These are phyloP conservation scores for Lordiphosa stackelbergi DNA, from an alignment of 1,140 invertebrate species.

Conservation along the genomic window DNA sequence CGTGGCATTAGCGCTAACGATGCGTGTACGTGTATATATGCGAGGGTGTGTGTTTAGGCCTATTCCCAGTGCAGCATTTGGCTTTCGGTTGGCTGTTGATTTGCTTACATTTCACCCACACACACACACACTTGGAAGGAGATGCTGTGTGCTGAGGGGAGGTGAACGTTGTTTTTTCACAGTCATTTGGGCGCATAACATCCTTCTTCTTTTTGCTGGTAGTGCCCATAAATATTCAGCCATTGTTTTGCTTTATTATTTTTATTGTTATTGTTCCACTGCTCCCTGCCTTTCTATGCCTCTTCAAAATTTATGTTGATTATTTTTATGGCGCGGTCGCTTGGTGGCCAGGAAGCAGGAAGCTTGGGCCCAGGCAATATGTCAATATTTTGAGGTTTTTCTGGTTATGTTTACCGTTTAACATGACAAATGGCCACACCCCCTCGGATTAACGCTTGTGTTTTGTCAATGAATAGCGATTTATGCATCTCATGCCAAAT, in stretches of 20 bases:
- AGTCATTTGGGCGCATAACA: conserved; percentile 62
- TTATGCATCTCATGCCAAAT: conserved; percentile 39
- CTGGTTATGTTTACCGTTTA: conserved; percentile 58
- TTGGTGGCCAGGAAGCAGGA: conserved; percentile 64
- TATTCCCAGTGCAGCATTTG: conserved; percentile 63
- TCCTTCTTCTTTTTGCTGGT: conserved; percentile 35
- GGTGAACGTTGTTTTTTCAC: conserved; percentile 43
- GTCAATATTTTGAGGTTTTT: conserved; percentile 52
- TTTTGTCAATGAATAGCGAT: conserved; percentile 62
- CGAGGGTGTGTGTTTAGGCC: conserved; percentile 20
- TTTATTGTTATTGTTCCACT: conserved; percentile 71
- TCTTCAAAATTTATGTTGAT: conserved; percentile 71
- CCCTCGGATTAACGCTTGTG: conserved; percentile 43
- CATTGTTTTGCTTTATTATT: conserved; percentile 75
- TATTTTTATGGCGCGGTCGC: conserved; percentile 73
- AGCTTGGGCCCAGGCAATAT: conserved; percentile 57
- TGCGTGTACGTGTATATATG: conserved; percentile 16
- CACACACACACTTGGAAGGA: conserved; percentile 53
- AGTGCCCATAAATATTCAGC: conserved; percentile 67
- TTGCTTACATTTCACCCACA: conserved; percentile 63
- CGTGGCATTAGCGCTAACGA: conserved; percentile 39
- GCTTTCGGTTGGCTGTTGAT: conserved; percentile 59
- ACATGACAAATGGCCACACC: conserved; percentile 71
- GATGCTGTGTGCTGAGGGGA: background rate
- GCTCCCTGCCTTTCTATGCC: conserved; percentile 2